These are phyloP conservation scores for Dorcus hopei DNA, from an alignment of 2,888 invertebrate species.

Conservation along the genomic window DNA sequence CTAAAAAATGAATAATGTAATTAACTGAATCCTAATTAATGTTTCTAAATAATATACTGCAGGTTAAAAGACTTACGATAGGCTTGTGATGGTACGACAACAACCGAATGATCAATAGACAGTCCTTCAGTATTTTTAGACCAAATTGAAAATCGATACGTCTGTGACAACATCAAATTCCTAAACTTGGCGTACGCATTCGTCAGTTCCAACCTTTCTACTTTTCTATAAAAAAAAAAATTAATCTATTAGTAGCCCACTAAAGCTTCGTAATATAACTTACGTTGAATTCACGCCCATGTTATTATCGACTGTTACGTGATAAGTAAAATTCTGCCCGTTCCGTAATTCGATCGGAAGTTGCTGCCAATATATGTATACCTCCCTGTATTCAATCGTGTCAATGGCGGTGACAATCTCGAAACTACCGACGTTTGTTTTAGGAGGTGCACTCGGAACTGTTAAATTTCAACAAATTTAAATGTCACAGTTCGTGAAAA, in stretches of 20 bases:
- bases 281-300: too few species aligned
- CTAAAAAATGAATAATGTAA: slow-evolving; percentile 12
- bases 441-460: slow-evolving; percentile 68
- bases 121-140: slow-evolving; percentile 61
- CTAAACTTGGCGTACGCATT: slow-evolving; percentile 61
- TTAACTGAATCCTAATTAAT: background rate
- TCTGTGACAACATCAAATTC: slow-evolving; percentile 47
- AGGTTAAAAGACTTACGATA: slow-evolving; percentile 47
- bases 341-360: slow-evolving; percentile 67
- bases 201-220: slow-evolving; percentile 48
- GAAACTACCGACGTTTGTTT: slow-evolving; percentile 71
- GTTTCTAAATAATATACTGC: too few species aligned
- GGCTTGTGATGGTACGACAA: slow-evolving; percentile 59
- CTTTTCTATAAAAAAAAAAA: background rate
- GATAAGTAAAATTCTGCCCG: slow-evolving; percentile 71
- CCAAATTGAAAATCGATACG: slow-evolving; percentile 57
- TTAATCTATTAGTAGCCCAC: too few species aligned
- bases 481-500: background rate
- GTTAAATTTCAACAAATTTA: slow-evolving; percentile 18
- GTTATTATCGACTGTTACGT: slow-evolving; percentile 46
- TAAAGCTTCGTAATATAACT: too few species aligned
- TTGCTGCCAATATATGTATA: slow-evolving; percentile 78
- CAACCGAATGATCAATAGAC: slow-evolving; percentile 55
- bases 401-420: slow-evolving; percentile 50
- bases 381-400: slow-evolving; percentile 53